Conservation (phyloP, 2,888 invertebrate genomes). For the Scrobipalpa costella region DNA sequence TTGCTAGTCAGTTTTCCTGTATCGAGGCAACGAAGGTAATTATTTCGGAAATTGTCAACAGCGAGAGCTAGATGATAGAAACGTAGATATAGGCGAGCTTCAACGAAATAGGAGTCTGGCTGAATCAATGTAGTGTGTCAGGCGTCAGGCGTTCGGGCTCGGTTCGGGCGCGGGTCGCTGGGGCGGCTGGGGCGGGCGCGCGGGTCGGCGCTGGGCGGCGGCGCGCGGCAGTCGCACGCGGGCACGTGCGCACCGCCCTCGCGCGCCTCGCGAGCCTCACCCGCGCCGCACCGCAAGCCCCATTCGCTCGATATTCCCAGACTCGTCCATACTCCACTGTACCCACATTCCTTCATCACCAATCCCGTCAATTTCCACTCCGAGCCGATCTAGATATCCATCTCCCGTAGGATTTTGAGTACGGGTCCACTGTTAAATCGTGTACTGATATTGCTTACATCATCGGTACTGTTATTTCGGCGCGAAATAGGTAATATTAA, state of each 20-base stretch:
- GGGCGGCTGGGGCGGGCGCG: conserved; percentile 49
- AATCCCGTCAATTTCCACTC: neutral
- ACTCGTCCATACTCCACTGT: conserved; percentile 26
- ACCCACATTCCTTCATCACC: conserved; percentile 10
- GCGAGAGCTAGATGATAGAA: neutral
- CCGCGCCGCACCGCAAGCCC: conserved; percentile 50
- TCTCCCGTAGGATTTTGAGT: conserved; percentile 49
- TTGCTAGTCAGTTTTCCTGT: neutral
- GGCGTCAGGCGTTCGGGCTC: conserved; percentile 33
- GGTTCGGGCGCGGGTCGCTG: conserved; percentile 29
- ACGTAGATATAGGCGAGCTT: neutral
- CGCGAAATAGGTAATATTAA: conserved; percentile 60
- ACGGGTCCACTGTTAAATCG: conserved; percentile 69
- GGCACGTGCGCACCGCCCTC: conserved; percentile 74
- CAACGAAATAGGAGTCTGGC: conserved; percentile 18
- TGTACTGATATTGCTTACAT: conserved; percentile 68
- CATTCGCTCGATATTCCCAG: conserved; percentile 61
- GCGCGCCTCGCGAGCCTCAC: conserved; percentile 49
- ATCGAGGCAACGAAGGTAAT: neutral
- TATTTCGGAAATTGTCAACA: neutral
- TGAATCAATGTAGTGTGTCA: conserved; percentile 46
- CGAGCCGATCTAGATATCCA: neutral
- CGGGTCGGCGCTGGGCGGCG: conserved; percentile 57
- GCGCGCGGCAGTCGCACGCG: conserved; percentile 74
- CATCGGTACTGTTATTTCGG: conserved; percentile 66